phyloP scores from a whole-genome alignment of 2,888 invertebrate genomes.

The Gymnocheta viridis region DNA sequence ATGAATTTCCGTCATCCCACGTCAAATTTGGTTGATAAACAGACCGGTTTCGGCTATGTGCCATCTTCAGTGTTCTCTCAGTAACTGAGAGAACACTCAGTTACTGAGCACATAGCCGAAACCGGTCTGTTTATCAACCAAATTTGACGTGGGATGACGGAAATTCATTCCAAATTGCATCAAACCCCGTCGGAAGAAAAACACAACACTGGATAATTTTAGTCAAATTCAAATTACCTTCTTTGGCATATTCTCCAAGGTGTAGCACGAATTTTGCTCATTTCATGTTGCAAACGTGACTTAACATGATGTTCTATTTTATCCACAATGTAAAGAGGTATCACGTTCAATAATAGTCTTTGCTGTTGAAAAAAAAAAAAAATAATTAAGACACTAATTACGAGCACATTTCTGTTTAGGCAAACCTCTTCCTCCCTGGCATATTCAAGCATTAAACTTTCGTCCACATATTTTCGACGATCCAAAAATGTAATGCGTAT shows the following conservation, averaged over 20 bases:
- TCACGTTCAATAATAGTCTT: conserved; percentile 91
- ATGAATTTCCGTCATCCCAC: too few relatives aligned
- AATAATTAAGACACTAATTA: neutral
- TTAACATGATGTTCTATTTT: conserved; percentile 84
- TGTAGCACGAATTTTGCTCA: conserved; percentile 18
- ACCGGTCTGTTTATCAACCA: too few relatives aligned
- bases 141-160: too few relatives aligned
- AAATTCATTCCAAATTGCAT: too few relatives aligned
- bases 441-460: conserved; percentile 90
- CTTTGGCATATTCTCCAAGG: conserved; percentile 11
- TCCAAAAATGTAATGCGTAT: conserved; percentile 93
- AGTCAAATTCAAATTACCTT: neutral
- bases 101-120: too few relatives aligned
- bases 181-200: too few relatives aligned
- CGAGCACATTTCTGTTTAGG: neutral
- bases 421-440: conserved; percentile 92
- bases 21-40: too few relatives aligned
- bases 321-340: conserved; percentile 92
- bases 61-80: too few relatives aligned
- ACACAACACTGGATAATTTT: too few relatives aligned
- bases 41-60: too few relatives aligned
- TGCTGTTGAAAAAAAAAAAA: conserved; percentile 84
- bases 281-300: conserved; percentile 83
- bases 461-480: conserved; percentile 92
- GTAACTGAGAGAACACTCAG: too few relatives aligned